These are phyloP conservation scores for Loxodonta africana DNA, from an alignment of 2,113 vertebrate genomes.

Conservation along the genomic window DNA sequence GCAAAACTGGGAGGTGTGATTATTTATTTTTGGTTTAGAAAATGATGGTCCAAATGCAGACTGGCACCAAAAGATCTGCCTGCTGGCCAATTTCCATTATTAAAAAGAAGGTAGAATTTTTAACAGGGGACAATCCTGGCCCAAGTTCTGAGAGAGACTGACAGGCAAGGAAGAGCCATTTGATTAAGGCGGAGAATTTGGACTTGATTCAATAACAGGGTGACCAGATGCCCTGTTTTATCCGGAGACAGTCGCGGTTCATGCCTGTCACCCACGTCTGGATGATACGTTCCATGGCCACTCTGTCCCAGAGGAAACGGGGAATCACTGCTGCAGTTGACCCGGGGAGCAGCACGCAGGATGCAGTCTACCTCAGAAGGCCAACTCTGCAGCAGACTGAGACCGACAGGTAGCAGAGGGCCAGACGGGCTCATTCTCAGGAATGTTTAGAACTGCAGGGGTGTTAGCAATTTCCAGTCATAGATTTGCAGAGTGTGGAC, in stretches of 20 bases:
- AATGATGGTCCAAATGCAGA: not conserved
- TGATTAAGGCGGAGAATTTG: not conserved
- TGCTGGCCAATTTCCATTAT: not conserved
- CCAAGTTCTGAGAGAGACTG: not conserved
- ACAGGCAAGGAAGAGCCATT: not conserved
- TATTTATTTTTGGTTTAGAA: not conserved
- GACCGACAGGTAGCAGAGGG: not conserved
- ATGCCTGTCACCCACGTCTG: not conserved
- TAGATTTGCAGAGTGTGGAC: not conserved
- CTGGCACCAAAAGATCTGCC: not conserved
- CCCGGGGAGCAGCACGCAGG: not conserved
- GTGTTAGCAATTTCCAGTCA: rapidly evolving
- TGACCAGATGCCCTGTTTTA: not conserved
- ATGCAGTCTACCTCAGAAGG: rapidly evolving
- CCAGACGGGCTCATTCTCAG: not conserved
- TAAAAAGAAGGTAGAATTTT: not conserved
- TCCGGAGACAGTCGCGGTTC: not conserved
- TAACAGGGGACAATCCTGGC: not conserved
- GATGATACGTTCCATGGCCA: not conserved
- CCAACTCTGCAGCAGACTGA: not conserved
- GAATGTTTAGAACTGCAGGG: not conserved
- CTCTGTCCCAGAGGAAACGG: not conserved
- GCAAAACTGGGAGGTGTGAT: not conserved
- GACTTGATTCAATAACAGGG: not conserved
- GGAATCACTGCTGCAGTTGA: not conserved